These are phyloP conservation scores for Littorina saxatilis DNA, from an alignment of 1,140 invertebrate genomes.

Conservation along the genomic window DNA sequence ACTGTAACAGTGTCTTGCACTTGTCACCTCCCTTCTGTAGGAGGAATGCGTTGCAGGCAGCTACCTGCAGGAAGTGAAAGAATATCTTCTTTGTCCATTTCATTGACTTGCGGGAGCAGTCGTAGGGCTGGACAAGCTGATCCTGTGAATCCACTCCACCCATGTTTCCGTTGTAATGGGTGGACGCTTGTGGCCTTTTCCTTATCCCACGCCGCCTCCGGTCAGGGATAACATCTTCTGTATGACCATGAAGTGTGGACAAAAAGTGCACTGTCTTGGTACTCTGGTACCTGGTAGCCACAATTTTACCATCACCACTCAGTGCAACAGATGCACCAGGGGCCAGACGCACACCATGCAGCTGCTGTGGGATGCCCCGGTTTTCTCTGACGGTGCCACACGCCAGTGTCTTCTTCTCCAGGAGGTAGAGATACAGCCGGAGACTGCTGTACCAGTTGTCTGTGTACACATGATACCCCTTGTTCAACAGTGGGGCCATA, in stretches of 20 bases:
- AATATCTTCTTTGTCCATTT: conserved; percentile 44
- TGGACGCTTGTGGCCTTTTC: conserved; percentile 14
- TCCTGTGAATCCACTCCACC: conserved; percentile 38
- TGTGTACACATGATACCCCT: too few species aligned
- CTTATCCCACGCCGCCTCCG: conserved; percentile 10
- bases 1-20: not conserved
- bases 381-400: conserved; percentile 16
- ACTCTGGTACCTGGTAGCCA: conserved; percentile 39
- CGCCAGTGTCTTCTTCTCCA: conserved; percentile 20
- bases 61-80: conserved; percentile 36
- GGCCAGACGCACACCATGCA: not conserved
- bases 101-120: conserved; percentile 28
- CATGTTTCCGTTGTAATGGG: conserved; percentile 41
- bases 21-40: conserved; percentile 20
- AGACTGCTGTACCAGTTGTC: conserved; percentile 40
- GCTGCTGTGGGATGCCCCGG: not conserved
- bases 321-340: conserved; percentile 23
- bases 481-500: conserved; percentile 12
- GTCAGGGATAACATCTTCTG: conserved; percentile 27
- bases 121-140: conserved; percentile 40
- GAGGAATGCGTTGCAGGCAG: conserved; percentile 34
- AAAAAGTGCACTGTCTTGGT: conserved; percentile 37
- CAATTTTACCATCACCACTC: conserved; percentile 28
- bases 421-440: conserved; percentile 6
- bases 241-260: conserved; percentile 33